phyloP scores from a whole-genome alignment of 2,797 vertebrate species.

The Limnodromus scolopaceus region DNA sequence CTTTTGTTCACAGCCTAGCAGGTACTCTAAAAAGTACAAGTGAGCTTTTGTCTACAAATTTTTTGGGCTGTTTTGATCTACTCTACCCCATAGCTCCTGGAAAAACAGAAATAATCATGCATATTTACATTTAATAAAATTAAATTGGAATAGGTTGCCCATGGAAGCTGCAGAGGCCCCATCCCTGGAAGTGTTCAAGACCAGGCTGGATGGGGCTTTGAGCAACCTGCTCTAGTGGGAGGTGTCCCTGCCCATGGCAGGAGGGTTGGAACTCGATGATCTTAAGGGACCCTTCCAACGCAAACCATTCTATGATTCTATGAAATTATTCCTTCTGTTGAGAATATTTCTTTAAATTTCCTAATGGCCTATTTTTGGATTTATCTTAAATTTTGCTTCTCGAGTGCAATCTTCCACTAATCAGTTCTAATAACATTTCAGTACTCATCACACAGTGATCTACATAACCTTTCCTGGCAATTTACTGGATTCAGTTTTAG shows the following conservation, averaged over 20 bases:
- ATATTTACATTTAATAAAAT: neutral
- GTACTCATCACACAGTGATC: neutral
- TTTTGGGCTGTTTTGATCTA: neutral
- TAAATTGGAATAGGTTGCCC: neutral
- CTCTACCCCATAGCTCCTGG: neutral
- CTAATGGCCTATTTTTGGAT: neutral
- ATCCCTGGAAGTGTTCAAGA: neutral
- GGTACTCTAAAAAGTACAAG: neutral
- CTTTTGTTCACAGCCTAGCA: neutral
- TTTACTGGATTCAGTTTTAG: neutral
- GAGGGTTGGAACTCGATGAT: neutral
- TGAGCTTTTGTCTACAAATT: neutral
- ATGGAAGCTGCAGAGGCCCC: neutral
- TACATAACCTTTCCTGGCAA: neutral
- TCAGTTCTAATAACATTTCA: neutral
- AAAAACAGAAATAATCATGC: neutral
- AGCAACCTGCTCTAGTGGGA: neutral
- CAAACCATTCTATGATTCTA: neutral
- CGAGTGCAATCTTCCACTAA: neutral
- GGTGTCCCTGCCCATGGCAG: neutral
- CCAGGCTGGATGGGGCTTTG: neutral
- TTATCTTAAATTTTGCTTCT: neutral
- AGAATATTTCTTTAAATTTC: neutral
- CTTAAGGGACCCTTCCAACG: neutral
- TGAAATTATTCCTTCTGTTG: neutral